Evolutionary conservation across 2,797 vertebrate species (phyloP).

Genomic region (Siniperca obscura): DNA sequence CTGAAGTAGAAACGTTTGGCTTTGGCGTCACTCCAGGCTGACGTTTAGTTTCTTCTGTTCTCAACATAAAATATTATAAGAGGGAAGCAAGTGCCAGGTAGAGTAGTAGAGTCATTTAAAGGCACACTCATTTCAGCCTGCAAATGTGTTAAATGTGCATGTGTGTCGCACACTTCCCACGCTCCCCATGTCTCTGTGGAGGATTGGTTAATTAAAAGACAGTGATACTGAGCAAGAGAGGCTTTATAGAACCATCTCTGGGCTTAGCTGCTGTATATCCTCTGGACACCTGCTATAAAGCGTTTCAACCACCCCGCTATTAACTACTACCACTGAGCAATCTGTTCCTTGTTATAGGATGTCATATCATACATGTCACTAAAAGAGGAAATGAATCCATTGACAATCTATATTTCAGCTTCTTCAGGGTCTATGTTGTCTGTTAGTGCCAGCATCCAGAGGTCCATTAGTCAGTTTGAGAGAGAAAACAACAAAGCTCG

Average conservation of each 20-base stretch:
- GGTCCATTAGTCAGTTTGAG: conserved; percentile 28
- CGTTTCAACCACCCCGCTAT: conserved; percentile 40
- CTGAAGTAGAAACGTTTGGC: conserved; percentile 25
- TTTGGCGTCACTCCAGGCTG: conserved; percentile 24
- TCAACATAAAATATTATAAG: conserved; percentile 5
- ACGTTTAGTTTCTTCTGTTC: background rate
- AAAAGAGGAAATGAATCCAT: conserved; percentile 36
- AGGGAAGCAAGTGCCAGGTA: conserved; percentile 4
- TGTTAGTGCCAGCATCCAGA: background rate
- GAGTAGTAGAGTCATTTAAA: background rate
- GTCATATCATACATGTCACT: conserved; percentile 45
- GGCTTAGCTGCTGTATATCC: conserved; percentile 58
- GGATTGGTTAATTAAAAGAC: conserved; percentile 74
- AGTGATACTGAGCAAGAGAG: conserved; percentile 57
- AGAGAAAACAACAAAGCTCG: conserved; percentile 18
- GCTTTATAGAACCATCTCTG: conserved; percentile 56
- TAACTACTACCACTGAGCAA: conserved; percentile 54
- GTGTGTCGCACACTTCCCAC: conserved; percentile 66
- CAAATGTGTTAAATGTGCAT: conserved; percentile 31
- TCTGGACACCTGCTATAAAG: conserved; percentile 57
- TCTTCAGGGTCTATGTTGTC: conserved; percentile 11
- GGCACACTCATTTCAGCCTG: conserved; percentile 23
- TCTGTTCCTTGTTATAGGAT: conserved; percentile 40
- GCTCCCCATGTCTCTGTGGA: conserved; percentile 56
- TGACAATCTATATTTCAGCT: conserved; percentile 16